Evolutionary conservation across 1,140 invertebrate genomes (phyloP), one percentile per base, ranked within the genome.

Genomic region (Temnothorax longispinosus): DNA sequence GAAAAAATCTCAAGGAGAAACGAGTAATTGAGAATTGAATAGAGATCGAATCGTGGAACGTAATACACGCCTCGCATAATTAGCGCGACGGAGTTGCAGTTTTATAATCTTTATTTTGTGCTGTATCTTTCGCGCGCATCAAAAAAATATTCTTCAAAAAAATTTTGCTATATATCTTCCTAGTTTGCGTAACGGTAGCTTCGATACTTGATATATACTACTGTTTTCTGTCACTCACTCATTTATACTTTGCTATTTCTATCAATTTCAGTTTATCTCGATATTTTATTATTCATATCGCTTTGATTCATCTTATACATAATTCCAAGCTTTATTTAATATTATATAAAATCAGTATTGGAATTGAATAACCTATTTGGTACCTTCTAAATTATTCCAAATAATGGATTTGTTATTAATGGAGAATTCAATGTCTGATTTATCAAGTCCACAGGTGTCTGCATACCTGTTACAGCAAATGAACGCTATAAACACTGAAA

Each of bases 1-100:
- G 27, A 69, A 82, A 69, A 82, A 82, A 82, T 56, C 72, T 82
- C 38, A 82, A 72, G 67, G 27, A 47, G 4, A 47, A 35, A 47
- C 41, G 21, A 13, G 11, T 69, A 82, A 82, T 58, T 82, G 41
- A 58, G 64, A 35, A 5, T 58, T 74, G 27, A 82, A 72, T 38
- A 44, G 27, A 72, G 18, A 82, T 71, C 8, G 8, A 32, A 71
- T 64, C 38, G 38, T 27, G 58, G 27, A 18, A 62, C 32, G 38
- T 82, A 82, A 72, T 58, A 10, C 15, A 44, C 52, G 15, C n/a
- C 6, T 78, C 13, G 64, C 21, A 56, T 81, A 81, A 71, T 82
- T 82, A 35, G 15, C 41, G 21, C 18, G 41, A 13, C 5, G 15
- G 32, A 72, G 3, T 52, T 56, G 27, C 11, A 56, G 18, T 47